Evolutionary conservation across 2,113 vertebrate genomes (phyloP).

Genomic region (Anas platyrhynchos): DNA sequence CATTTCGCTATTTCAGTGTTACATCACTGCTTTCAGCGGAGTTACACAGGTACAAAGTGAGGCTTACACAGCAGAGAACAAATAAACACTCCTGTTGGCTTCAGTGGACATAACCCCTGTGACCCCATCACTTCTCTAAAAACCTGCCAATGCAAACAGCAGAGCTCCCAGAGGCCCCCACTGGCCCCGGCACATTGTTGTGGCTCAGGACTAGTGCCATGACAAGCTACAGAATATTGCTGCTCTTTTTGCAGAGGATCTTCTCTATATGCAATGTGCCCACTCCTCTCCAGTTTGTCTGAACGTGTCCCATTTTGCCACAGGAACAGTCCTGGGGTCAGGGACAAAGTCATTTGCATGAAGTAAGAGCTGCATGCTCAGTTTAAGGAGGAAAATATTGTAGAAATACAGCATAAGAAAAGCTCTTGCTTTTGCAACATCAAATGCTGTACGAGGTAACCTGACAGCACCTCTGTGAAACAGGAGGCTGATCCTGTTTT

Average conservation of each 20-base stretch:
- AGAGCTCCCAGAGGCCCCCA: neutral
- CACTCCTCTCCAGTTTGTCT: neutral
- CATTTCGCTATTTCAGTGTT: conserved; percentile 36
- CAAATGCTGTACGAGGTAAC: neutral
- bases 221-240: neutral
- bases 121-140: conserved; percentile 24
- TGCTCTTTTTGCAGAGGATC: neutral
- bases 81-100: conserved; percentile 51
- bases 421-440: neutral
- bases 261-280: neutral
- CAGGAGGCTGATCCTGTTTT: neutral
- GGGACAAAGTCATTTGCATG: neutral
- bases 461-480: neutral
- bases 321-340: rapidly evolving
- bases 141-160: conserved; percentile 45
- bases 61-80: conserved; percentile 16
- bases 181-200: neutral
- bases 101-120: conserved; percentile 29
- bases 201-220: neutral
- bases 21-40: conserved; percentile 25
- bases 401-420: neutral
- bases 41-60: conserved; percentile 38
- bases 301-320: neutral
- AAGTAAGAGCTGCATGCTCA: neutral
- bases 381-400: neutral